A percentile compares a stretch with the other conserved stretches of the same genome.
These are phyloP conservation scores for Therioaphis trifolii DNA, from an alignment of 2,888 invertebrate genomes.

Conservation along the genomic window DNA sequence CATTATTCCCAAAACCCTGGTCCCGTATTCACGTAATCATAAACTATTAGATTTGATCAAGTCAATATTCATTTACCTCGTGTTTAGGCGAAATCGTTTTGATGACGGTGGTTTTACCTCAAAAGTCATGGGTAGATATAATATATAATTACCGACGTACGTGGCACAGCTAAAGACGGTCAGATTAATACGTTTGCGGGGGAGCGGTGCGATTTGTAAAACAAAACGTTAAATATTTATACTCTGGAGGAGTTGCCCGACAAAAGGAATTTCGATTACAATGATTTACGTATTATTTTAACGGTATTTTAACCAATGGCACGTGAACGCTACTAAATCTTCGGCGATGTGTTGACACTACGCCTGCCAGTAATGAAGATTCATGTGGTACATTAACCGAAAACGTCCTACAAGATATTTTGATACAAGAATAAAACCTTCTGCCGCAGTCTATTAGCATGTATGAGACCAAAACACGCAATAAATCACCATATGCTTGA, in stretches of 20 bases:
- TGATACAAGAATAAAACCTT: conserved; percentile 56
- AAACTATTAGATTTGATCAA: conserved; percentile 29
- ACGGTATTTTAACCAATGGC: conserved; percentile 49
- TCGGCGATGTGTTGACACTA: conserved; percentile 57
- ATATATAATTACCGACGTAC: neutral
- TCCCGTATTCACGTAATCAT: neutral
- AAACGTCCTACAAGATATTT: conserved; percentile 49
- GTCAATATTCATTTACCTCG: neutral
- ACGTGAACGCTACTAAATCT: conserved; percentile 56
- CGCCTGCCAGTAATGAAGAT: conserved; percentile 61
- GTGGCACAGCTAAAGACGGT: neutral
- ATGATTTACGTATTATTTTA: conserved; percentile 59
- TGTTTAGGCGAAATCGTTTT: neutral
- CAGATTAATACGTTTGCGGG: neutral
- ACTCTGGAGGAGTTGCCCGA: neutral
- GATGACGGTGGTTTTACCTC: neutral
- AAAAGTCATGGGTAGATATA: too few species aligned
- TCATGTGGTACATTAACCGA: conserved; percentile 58
- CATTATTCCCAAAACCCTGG: neutral
- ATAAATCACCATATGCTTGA: conserved; percentile 41
- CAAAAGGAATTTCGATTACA: conserved; percentile 42
- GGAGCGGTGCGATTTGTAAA: conserved; percentile 34
- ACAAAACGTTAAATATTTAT: conserved; percentile 56
- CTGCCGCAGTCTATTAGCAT: conserved; percentile 51
- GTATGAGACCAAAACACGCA: conserved; percentile 43